Base-by-base conservation (phyloP, 2,888 invertebrate species). In the Nymphalis urticae region DNA sequence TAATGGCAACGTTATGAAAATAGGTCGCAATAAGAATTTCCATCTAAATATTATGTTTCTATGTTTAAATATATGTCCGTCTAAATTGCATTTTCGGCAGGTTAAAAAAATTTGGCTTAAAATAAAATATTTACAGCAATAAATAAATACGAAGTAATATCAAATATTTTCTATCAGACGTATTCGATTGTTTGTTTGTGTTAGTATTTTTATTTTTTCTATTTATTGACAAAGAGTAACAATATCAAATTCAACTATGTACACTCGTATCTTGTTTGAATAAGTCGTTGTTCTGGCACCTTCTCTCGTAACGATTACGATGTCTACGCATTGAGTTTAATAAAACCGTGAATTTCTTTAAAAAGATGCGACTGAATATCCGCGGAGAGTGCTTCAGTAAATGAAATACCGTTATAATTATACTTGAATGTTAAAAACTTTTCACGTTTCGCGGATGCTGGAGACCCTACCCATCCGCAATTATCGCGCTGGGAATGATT, bases 401-500 rank as follows among this genome's bases (percentile, higher is more conserved):
- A 72, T 72, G 68, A 73, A 72, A 75, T 56, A 64, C 65, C 64
- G 66, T 70, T 70, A 75, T 75, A 75, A 76, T 76, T 75, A 73
- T 68, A 70, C 72, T 72, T 70, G 70, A 75, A 75, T 65, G 71
- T 72, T 74, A 71, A 75, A 58, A 73, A 68, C 72, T 73, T 72
- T 74, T 72, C 72, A 72, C 69, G 67, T 72, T 62, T 60, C 65
- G 58, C 69, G 73, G 71, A 72, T 66, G 76, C 71, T 68, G 59
- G 65, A 66, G 69, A 69, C 70, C 51, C 71, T 64, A 64, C 66
- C 73, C 70, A 70, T 74, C 73, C 73, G 71, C 76, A 75, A 76
- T 77, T 77, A 77, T 76, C 72, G 68, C 69, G 70, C 66, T 75
- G 70, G 70, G 73, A 72, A 75, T 75, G 74, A 77, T 77, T 76